These are phyloP conservation scores for Potorous gilbertii DNA, from an alignment of 2,797 vertebrate genomes.

Conservation along the genomic window DNA sequence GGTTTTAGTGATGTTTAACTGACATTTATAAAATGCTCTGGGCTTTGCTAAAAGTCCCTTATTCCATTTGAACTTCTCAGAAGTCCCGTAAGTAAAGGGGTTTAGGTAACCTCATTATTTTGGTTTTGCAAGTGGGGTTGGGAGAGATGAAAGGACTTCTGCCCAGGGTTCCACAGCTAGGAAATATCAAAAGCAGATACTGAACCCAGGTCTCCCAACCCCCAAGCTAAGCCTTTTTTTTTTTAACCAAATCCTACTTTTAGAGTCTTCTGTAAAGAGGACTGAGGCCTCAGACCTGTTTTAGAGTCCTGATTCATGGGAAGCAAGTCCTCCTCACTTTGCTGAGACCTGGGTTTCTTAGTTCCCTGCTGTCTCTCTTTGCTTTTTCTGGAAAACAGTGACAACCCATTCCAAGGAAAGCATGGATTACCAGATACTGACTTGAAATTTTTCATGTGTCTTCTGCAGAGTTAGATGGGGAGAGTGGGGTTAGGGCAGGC, in stretches of 20 bases:
- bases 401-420: background rate
- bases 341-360: background rate
- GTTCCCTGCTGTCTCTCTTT: background rate
- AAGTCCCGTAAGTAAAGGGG: background rate
- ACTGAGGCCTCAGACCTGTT: background rate
- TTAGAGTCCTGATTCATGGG: background rate
- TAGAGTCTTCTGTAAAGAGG: background rate
- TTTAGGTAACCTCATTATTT: background rate
- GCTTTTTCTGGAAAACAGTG: background rate
- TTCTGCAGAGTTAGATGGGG: background rate
- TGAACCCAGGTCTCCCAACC: background rate
- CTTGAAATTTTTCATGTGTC: too few species aligned
- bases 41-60: background rate
- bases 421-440: background rate
- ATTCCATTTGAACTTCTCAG: background rate
- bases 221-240: background rate
- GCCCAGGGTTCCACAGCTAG: too few species aligned
- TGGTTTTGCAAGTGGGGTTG: background rate
- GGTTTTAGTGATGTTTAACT: background rate
- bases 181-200: background rate
- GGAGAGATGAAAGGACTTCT: background rate
- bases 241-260: background rate
- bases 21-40: background rate
- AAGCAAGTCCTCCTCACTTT: background rate
- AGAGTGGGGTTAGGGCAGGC: too few species aligned